Evolutionary conservation across 2,888 invertebrate species (phyloP).

Genomic region (Gnatocerus cornutus): DNA sequence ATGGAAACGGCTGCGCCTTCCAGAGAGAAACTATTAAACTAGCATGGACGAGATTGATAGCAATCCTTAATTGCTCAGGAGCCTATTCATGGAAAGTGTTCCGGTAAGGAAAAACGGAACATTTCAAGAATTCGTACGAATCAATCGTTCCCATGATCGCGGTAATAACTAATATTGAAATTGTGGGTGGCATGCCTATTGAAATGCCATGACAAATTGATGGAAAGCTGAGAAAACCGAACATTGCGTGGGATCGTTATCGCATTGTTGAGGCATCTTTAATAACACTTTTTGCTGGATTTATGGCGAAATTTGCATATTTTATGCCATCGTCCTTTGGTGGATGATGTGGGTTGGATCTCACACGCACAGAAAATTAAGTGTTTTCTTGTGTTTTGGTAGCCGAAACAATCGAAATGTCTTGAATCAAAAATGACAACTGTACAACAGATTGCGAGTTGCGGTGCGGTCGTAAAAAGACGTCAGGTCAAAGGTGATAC

Average conservation of each 20-base stretch:
- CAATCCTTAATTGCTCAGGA: conserved; percentile 28
- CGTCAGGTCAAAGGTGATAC: conserved; percentile 8
- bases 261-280: conserved; percentile 29
- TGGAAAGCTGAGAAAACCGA: conserved; percentile 34
- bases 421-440: neutral
- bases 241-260: conserved; percentile 33
- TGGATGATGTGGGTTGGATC: conserved; percentile 6
- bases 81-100: conserved; percentile 33
- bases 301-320: conserved; percentile 34
- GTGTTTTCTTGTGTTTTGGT: conserved; percentile 1
- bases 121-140: neutral
- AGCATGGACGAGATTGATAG: conserved; percentile 21
- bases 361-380: neutral
- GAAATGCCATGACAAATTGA: conserved; percentile 26
- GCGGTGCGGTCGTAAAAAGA: neutral
- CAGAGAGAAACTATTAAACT: conserved; percentile 34
- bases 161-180: conserved; percentile 22
- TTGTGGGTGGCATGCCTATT: conserved; percentile 28
- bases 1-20: conserved; percentile 35
- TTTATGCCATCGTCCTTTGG: neutral
- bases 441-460: conserved; percentile 5
- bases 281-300: conserved; percentile 30
- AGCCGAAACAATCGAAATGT: neutral
- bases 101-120: conserved; percentile 38
- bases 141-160: conserved; percentile 25